Conservation (phyloP, 2,888 invertebrate species). For the Drosophila fulvimacula region DNA sequence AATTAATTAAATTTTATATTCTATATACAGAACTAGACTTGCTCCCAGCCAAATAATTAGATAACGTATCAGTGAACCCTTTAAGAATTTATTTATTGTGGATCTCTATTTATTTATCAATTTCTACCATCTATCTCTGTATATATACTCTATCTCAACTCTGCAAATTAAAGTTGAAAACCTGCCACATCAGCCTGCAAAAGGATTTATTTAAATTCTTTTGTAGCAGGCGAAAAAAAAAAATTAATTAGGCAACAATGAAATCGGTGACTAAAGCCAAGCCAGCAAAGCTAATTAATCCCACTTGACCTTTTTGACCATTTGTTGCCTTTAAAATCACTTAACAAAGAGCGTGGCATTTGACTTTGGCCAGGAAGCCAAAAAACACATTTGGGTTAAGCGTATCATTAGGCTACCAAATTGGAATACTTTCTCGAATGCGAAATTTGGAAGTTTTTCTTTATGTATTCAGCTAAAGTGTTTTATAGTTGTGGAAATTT, state of each 20-base stretch:
- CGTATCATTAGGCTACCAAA: not conserved
- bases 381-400: slow-evolving; percentile 11
- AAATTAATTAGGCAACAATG: slow-evolving; percentile 15
- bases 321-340: slow-evolving; percentile 37
- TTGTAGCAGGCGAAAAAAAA: not conserved
- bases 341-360: slow-evolving; percentile 22
- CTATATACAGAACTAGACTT: too few relatives aligned
- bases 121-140: not conserved
- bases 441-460: not conserved
- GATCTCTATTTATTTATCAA: not conserved
- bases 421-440: slow-evolving; percentile 9
- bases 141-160: too few relatives aligned
- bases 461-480: not conserved
- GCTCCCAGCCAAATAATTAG: too few relatives aligned
- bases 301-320: slow-evolving; percentile 46
- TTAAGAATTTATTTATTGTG: too few relatives aligned
- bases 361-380: slow-evolving; percentile 6
- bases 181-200: not conserved
- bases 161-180: not conserved
- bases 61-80: too few relatives aligned
- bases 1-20: too few relatives aligned
- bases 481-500: not conserved
- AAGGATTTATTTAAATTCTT: slow-evolving; percentile 19
- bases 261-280: slow-evolving; percentile 8
- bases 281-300: slow-evolving; percentile 47